Evolutionary conservation across 2,113 vertebrate genomes (phyloP).

Genomic region (Lathamus discolor): DNA sequence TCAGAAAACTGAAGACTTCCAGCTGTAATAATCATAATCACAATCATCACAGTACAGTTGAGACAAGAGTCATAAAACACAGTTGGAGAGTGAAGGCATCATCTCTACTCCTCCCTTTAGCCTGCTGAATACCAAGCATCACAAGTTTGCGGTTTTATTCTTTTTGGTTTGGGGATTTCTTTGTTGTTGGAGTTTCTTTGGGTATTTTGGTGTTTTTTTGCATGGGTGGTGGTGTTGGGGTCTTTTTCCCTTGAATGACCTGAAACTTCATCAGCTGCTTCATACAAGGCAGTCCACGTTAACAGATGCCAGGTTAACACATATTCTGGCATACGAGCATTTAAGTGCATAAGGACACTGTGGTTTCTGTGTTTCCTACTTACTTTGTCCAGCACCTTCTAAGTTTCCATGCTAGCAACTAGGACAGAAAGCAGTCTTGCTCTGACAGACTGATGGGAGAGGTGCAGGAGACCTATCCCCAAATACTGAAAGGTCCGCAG

Average conservation of each 20-base stretch:
- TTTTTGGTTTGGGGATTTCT: not conserved
- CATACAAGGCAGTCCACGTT: rapidly evolving
- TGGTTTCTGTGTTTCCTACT: not conserved
- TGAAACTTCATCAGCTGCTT: not conserved
- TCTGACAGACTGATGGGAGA: not conserved
- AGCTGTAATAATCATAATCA: conserved; percentile 22
- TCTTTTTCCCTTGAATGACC: not conserved
- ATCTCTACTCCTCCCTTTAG: not conserved
- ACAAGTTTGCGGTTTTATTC: not conserved
- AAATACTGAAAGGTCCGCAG: not conserved
- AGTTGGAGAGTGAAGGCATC: not conserved
- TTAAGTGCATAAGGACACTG: not conserved
- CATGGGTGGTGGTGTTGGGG: not conserved
- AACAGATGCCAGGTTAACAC: not conserved
- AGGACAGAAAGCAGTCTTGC: not conserved
- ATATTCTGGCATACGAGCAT: not conserved
- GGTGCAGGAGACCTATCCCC: not conserved
- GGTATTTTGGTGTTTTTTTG: not conserved
- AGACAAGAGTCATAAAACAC: not conserved
- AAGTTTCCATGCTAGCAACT: not conserved
- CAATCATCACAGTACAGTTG: not conserved
- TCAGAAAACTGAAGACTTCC: conserved; percentile 23
- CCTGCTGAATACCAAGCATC: not conserved
- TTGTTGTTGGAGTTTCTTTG: not conserved
- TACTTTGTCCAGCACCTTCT: not conserved